Conservation (phyloP, 2,888 invertebrate genomes). For the Drosophila kanekoi region DNA sequence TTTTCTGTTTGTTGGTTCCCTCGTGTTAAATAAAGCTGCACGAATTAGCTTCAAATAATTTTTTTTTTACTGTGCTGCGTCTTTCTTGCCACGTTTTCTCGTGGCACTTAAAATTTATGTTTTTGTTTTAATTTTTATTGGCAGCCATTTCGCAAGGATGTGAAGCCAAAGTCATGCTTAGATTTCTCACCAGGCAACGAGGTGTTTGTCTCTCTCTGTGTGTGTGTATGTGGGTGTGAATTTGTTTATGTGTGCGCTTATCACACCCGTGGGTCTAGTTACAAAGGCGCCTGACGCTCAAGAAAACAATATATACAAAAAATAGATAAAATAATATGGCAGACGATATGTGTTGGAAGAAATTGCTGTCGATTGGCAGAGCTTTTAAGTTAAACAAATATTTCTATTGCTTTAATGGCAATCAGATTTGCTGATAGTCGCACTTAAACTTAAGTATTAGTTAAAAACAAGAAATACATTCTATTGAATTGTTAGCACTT, state of each 20-base stretch:
- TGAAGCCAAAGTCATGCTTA: constrained; percentile 27
- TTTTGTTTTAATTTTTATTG: constrained; percentile 64
- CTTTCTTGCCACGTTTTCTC: constrained; percentile 24
- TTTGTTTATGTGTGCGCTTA: constrained; percentile 46
- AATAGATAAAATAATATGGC: constrained; percentile 18
- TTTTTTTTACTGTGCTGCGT: constrained; percentile 16
- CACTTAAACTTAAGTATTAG: constrained; percentile 7
- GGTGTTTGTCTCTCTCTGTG: constrained; percentile 1
- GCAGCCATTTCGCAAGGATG: constrained; percentile 45
- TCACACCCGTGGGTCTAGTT: constrained; percentile 57
- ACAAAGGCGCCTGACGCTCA: constrained; percentile 14
- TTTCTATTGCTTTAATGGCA: constrained; percentile 19
- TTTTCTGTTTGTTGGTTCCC: constrained; percentile 23
- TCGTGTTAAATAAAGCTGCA: constrained; percentile 49
- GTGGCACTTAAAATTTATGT: constrained; percentile 48
- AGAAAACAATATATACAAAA: constrained; percentile 34
- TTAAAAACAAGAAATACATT: too few species aligned
- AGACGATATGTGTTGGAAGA: constrained; percentile 13
- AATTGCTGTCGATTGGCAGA: neutral
- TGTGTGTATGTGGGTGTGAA: constrained; percentile 37
- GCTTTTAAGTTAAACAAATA: constrained; percentile 8
- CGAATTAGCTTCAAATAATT: constrained; percentile 64
- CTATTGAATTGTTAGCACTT: too few species aligned
- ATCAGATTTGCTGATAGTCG: constrained; percentile 15
- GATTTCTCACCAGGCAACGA: constrained; percentile 39